Evolutionary conservation across 2,888 invertebrate species (phyloP), one percentile per base, ranked within the genome.

Genomic region (Muscina levida): DNA sequence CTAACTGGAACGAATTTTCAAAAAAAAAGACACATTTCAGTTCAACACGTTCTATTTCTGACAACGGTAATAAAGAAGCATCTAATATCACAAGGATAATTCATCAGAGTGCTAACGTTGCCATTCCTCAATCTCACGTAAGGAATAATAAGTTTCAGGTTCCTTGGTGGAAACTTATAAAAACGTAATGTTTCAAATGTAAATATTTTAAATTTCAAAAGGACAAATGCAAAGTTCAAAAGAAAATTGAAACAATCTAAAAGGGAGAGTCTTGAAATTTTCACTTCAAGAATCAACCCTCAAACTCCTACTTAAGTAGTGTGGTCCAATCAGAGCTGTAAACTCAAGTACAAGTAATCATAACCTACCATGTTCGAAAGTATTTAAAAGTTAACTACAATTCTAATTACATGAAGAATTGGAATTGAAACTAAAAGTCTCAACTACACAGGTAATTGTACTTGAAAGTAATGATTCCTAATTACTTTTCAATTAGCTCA

Each of bases 61-160:
- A 44, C 15, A 62, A 77, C 42, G 31, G 37, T 22, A 77, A 80
- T 44, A 75, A 46, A 31, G 68, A 73, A 68, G 17, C 72, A n/a
- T 77, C 73, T 13, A 73, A 72, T 39, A 72, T 77, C 4, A 11
- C 15, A n/a, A 71, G 39, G 24, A 77, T 77, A 10, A 65, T 77
- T 31, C 37, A 37, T 1, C 51, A 62, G 59, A 68, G 51, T n/a
- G 59, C 72, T 1, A 48, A 73, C 26, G 13, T 46, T 2, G 15
- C 68, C 4, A 76, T 76, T 1, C 44, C 57, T 0, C 57, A 72
- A 22, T 48, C 56, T 44, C 48, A 66, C 2, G 24, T 31, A 1
- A 19, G 2, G 6, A 59, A 11, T 39, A 6, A n/a, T 1, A 68
- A 70, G 15, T n/a, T 26, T 1, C 42, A 19, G 8, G 62, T 62